A percentile compares a stretch with the other conserved stretches of the same genome.
Conservation (phyloP, 2,888 invertebrate species). For the Sarcophaga subvicina region DNA sequence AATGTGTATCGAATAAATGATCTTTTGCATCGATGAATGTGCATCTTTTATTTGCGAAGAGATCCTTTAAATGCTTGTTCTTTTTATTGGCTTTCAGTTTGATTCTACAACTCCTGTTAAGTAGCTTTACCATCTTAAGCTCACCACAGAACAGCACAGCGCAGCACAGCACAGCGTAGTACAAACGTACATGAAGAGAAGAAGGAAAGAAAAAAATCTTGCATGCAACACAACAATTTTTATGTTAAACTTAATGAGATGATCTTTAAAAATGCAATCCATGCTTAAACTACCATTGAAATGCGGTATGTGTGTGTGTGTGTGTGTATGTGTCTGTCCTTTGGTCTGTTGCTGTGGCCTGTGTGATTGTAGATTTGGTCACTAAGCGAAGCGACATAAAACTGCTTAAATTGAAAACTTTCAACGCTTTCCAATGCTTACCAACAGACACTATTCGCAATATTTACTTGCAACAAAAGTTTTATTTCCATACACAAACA, state of each 20-base stretch:
- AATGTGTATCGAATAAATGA: slow-evolving; percentile 57
- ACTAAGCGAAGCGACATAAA: slow-evolving; percentile 63
- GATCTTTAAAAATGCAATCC: slow-evolving; percentile 67
- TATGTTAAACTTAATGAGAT: slow-evolving; percentile 70
- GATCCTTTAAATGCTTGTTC: slow-evolving; percentile 61
- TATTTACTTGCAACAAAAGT: neutral
- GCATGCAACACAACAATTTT: slow-evolving; percentile 70
- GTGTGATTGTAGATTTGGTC: slow-evolving; percentile 1
- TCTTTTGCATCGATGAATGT: slow-evolving; percentile 66
- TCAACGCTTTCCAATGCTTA: slow-evolving; percentile 60
- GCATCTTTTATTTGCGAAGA: slow-evolving; percentile 51
- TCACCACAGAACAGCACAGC: slow-evolving; percentile 7
- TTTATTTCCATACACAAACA: neutral
- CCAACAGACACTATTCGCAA: slow-evolving; percentile 33
- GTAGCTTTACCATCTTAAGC: too few species aligned
- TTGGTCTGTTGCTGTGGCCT: too few species aligned
- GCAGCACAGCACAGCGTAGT: neutral
- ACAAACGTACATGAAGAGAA: neutral
- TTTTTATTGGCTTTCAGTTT: slow-evolving; percentile 32
- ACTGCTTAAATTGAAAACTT: slow-evolving; percentile 61
- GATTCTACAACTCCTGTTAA: slow-evolving; percentile 30
- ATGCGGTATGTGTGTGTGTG: slow-evolving; percentile 33
- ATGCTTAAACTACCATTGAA: slow-evolving; percentile 56
- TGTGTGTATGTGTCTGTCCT: neutral
- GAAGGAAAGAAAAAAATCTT: slow-evolving; percentile 45